Conservation (phyloP, 2,888 invertebrate genomes). For the Hecatera dysodea region DNA sequence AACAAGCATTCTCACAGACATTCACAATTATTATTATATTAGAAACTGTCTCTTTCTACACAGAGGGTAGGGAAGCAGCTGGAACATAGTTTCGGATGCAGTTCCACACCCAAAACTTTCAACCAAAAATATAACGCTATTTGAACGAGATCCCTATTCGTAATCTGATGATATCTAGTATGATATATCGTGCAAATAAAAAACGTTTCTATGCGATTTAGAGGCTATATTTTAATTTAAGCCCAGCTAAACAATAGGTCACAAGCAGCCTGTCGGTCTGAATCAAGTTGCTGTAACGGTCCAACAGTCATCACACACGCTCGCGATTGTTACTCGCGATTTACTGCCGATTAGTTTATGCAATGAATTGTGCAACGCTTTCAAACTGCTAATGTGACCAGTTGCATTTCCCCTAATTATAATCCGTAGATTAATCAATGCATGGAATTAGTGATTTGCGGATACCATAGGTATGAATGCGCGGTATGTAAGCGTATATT, state of each 20-base stretch:
- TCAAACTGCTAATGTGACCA: conserved; percentile 21
- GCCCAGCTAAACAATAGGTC: conserved; percentile 29
- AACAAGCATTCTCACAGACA: too few relatives aligned
- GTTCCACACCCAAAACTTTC: not conserved
- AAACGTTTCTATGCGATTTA: conserved; percentile 2
- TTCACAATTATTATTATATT: too few relatives aligned
- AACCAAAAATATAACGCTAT: conserved; percentile 2
- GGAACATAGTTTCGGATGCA: not conserved
- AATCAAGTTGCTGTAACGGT: conserved; percentile 38
- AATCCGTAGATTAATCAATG: not conserved
- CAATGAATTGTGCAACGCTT: conserved; percentile 58
- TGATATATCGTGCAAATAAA: conserved; percentile 6
- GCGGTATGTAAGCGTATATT: too few relatives aligned
- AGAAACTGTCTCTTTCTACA: not conserved
- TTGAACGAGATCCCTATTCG: not conserved
- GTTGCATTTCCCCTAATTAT: conserved; percentile 19
- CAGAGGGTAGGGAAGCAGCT: not conserved
- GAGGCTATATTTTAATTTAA: conserved; percentile 13
- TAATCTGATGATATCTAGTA: conserved; percentile 7
- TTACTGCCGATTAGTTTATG: conserved; percentile 51
- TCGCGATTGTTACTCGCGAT: conserved; percentile 35
- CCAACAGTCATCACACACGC: conserved; percentile 32
- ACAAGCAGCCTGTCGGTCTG: conserved; percentile 9
- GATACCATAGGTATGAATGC: too few relatives aligned
- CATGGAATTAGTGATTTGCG: not conserved